Percentiles rank a stretch among this genome's conserved stretches.
Conservation (phyloP, 2,797 vertebrate species). For the Lepus townsendii region DNA sequence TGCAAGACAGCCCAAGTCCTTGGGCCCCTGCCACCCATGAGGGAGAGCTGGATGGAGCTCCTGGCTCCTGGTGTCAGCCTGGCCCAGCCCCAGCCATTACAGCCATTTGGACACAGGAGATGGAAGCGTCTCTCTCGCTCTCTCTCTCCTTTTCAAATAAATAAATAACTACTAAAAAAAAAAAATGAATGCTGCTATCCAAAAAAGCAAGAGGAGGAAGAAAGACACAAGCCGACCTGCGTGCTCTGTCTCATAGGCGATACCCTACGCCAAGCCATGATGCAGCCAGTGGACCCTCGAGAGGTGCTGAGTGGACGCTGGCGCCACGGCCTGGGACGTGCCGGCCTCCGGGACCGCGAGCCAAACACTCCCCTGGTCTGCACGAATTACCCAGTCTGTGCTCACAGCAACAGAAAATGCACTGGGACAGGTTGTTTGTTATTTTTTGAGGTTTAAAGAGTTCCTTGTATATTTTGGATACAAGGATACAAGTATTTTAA, state of each 20-base stretch:
- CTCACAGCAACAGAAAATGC: too few species aligned
- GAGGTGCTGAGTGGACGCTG: not conserved
- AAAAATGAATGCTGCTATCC: too few species aligned
- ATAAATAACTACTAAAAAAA: too few species aligned
- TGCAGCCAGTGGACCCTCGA: not conserved
- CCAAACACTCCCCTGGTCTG: not conserved
- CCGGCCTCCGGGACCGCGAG: not conserved
- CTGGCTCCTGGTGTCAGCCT: too few species aligned
- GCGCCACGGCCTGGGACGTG: not conserved
- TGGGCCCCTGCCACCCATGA: too few species aligned
- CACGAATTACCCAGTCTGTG: too few species aligned
- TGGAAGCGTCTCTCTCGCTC: too few species aligned
- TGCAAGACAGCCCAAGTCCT: too few species aligned
- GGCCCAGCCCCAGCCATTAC: too few species aligned
- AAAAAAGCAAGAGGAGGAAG: not conserved
- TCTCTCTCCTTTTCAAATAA: too few species aligned
- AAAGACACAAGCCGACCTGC: not conserved
- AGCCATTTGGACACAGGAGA: too few species aligned
- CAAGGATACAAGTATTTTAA: not conserved
- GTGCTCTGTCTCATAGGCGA: not conserved
- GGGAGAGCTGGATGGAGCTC: too few species aligned
- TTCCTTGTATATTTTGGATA: conserved; percentile 56
- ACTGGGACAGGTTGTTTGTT: not conserved
- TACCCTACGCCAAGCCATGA: not conserved
- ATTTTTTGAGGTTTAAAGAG: conserved; percentile 1